Conservation (phyloP, 1,140 invertebrate genomes). For the Ceratina calcarata region DNA sequence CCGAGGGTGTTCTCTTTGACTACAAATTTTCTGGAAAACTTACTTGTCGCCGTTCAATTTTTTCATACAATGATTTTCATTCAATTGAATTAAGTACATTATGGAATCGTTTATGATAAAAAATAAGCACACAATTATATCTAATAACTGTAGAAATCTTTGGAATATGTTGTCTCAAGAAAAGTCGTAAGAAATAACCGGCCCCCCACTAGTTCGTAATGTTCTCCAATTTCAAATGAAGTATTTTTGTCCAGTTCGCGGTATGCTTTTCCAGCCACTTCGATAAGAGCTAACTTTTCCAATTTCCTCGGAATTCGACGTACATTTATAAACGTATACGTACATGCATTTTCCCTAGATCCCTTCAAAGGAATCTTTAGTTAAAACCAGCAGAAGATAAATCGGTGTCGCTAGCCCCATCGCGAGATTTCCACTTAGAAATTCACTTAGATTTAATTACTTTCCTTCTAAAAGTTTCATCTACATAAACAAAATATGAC, state of each 20-base stretch:
- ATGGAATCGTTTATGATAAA: too few relatives aligned
- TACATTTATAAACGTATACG: neutral
- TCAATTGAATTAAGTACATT: too few relatives aligned
- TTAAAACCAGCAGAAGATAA: constrained; percentile 23
- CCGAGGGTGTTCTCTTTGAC: too few relatives aligned
- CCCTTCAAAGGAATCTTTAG: constrained; percentile 15
- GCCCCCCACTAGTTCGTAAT: neutral
- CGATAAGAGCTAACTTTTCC: constrained; percentile 58
- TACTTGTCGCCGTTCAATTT: neutral
- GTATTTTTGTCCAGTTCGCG: constrained; percentile 41
- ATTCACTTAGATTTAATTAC: neutral
- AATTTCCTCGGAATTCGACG: constrained; percentile 56
- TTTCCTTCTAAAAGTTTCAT: too few relatives aligned
- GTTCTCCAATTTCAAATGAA: constrained; percentile 56
- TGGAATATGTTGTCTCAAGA: too few relatives aligned
- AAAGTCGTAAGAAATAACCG: too few relatives aligned
- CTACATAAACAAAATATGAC: too few relatives aligned
- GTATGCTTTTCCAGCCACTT: neutral
- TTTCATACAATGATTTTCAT: neutral
- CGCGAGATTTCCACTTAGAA: neutral
- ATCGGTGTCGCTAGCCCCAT: neutral
- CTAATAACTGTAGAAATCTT: too few relatives aligned
- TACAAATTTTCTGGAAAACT: neutral
- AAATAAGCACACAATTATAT: too few relatives aligned
- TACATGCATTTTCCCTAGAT: neutral